Conservation (phyloP, 2,113 vertebrate species). For the Micromys minutus region DNA sequence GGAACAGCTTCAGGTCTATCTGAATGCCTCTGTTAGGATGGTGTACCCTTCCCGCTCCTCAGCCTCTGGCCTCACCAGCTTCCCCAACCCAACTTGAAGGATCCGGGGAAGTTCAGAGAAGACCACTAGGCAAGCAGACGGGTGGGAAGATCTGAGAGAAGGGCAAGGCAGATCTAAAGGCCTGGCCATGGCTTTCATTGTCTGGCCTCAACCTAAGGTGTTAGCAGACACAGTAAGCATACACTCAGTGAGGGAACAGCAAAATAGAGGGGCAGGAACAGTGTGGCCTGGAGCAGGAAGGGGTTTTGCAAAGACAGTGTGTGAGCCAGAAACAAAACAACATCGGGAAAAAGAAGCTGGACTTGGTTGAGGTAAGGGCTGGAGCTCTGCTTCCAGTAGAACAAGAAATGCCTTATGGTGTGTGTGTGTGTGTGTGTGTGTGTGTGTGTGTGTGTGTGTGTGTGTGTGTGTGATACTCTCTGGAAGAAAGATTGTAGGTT, state of each 20-base stretch:
- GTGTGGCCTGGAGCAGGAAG: background rate
- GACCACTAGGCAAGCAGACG: background rate
- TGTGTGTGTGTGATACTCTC: too few species aligned
- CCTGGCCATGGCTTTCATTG: background rate
- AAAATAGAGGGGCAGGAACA: background rate
- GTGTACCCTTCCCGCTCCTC: background rate
- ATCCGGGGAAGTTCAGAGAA: background rate
- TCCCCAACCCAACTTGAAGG: too few species aligned
- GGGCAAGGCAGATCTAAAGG: background rate
- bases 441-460: fast-evolving
- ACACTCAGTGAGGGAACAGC: background rate
- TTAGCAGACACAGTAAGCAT: background rate
- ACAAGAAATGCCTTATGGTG: background rate
- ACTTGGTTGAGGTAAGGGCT: background rate
- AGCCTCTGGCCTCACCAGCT: background rate
- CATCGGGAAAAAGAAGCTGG: fast-evolving
- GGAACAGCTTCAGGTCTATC: background rate
- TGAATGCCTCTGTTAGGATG: background rate
- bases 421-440: background rate
- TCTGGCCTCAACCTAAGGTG: background rate
- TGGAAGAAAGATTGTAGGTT: background rate
- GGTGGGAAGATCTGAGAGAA: background rate
- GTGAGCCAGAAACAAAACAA: background rate
- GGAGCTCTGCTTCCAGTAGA: background rate
- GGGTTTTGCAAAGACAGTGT: background rate